These are phyloP conservation scores for Drosophila meridiana DNA, from an alignment of 2,888 invertebrate genomes.

Conservation along the genomic window DNA sequence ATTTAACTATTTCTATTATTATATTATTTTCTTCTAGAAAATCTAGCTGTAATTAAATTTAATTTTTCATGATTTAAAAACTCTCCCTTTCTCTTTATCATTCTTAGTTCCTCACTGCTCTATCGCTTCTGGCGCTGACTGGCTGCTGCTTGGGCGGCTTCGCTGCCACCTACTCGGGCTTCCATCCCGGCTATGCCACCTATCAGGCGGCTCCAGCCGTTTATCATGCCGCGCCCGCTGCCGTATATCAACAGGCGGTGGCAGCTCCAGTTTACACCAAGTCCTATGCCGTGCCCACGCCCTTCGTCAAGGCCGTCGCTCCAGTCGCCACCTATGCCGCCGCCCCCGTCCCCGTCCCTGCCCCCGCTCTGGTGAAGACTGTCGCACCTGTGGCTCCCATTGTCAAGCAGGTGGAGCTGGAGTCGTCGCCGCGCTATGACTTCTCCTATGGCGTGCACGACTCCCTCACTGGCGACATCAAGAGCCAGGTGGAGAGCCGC, in stretches of 20 bases:
- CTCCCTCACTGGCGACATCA: slow-evolving; percentile 86
- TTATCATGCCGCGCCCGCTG: slow-evolving; percentile 54
- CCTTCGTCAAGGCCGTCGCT: slow-evolving; percentile 52
- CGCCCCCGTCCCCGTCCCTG: slow-evolving; percentile 30
- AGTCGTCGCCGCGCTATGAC: slow-evolving; percentile 83
- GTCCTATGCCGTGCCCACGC: slow-evolving; percentile 56
- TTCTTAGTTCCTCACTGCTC: slow-evolving; percentile 66
- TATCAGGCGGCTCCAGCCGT: slow-evolving; percentile 64
- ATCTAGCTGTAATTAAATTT: neutral
- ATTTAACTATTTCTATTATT: neutral
- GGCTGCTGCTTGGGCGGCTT: slow-evolving; percentile 68
- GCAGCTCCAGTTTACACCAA: slow-evolving; percentile 49
- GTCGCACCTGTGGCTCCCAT: slow-evolving; percentile 46
- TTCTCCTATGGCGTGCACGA: slow-evolving; percentile 86
- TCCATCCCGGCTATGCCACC: slow-evolving; percentile 69
- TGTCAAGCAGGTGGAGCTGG: slow-evolving; percentile 76
- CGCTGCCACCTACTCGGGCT: slow-evolving; percentile 77
- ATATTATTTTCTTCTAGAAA: neutral
- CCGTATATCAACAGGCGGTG: slow-evolving; percentile 42
- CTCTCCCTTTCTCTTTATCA: neutral
- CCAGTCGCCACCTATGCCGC: slow-evolving; percentile 46
- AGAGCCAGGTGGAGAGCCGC: slow-evolving; percentile 86
- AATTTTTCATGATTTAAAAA: neutral
- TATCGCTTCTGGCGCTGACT: slow-evolving; percentile 72
- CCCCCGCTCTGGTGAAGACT: slow-evolving; percentile 27